Base-by-base conservation (phyloP, 2,113 vertebrate genomes). In the Carassius carassius region DNA sequence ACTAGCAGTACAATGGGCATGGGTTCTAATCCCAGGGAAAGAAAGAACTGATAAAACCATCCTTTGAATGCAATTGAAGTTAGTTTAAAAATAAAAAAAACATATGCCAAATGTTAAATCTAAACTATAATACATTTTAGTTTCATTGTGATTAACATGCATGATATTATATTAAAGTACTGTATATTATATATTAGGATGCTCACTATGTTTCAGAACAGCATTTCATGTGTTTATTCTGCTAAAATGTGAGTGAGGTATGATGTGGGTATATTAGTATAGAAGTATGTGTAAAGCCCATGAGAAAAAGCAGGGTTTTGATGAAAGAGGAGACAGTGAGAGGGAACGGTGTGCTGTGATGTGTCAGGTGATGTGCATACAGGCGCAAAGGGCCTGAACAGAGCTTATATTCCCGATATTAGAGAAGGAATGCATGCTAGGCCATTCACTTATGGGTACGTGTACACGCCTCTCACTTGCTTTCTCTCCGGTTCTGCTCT, bases 401-500 rank as follows among this genome's bases (percentile, higher is more conserved):
- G 37, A 70, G 3, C 58, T 67, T n/a, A 37, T 32, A 65, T n/a
- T 74, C 21, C 79, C 76, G 19, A 37, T 63, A 37, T 21, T n/a
- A 54, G 32, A 51, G 32, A 74, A 70, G 44, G 44, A 83, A 85
- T 77, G 65, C 29, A 35, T 51, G 47, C 80, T 10, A n/a, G 14
- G 16, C 41, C 35, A 23, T 81, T 25, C 37, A 21, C 23, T n/a
- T 80, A 29, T 23, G 75, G 32, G 25, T 41, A 76, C 41, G 13
- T 37, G 35, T 73, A 25, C 21, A 56, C 11, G 25, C 77, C 67
- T 32, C 63, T 76, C 23, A 51, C 58, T 72, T 17, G 58, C 44
- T 29, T 29, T 83, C 81, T 83, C 62, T 60, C 56, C 16, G 21
- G 60, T 37, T 86, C 87, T 88, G 87, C 32, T 89, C 54, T 84